A percentile compares a stretch with the other conserved stretches of the same genome.
Evolutionary conservation across 2,113 vertebrate species (phyloP).

Genomic region (Phrynosoma platyrhinos): DNA sequence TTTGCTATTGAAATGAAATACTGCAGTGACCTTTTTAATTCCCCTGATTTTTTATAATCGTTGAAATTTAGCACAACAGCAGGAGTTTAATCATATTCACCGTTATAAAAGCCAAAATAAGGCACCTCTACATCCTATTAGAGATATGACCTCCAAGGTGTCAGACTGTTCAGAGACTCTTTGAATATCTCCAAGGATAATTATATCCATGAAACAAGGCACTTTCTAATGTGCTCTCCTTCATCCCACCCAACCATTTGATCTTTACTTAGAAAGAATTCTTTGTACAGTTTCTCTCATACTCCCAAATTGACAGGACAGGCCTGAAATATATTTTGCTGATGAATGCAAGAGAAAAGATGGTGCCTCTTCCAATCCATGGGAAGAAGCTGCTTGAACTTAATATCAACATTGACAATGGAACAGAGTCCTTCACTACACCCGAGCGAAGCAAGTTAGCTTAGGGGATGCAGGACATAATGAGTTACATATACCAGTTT

Average conservation of each 20-base stretch:
- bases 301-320: background rate
- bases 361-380: background rate
- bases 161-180: slow-evolving; percentile 55
- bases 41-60: slow-evolving; percentile 80
- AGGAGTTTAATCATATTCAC: slow-evolving; percentile 81
- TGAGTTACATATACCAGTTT: no score
- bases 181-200: slow-evolving; percentile 54
- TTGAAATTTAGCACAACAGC: slow-evolving; percentile 82
- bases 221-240: slow-evolving; percentile 24
- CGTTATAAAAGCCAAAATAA: slow-evolving; percentile 80
- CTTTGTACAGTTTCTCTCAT: background rate
- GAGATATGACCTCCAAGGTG: slow-evolving; percentile 72
- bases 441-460: no score
- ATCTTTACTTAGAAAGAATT: background rate
- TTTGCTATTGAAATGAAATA: slow-evolving; percentile 80
- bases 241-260: background rate
- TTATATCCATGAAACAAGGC: rapidly evolving
- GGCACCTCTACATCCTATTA: slow-evolving; percentile 74
- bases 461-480: no score
- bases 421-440: no score
- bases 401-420: no score
- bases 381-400: background rate
- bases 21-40: slow-evolving; percentile 80
- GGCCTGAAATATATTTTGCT: background rate
- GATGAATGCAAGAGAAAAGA: background rate